Evolutionary conservation across 2,113 vertebrate genomes (phyloP).

Genomic region (Ictalurus punctatus): DNA sequence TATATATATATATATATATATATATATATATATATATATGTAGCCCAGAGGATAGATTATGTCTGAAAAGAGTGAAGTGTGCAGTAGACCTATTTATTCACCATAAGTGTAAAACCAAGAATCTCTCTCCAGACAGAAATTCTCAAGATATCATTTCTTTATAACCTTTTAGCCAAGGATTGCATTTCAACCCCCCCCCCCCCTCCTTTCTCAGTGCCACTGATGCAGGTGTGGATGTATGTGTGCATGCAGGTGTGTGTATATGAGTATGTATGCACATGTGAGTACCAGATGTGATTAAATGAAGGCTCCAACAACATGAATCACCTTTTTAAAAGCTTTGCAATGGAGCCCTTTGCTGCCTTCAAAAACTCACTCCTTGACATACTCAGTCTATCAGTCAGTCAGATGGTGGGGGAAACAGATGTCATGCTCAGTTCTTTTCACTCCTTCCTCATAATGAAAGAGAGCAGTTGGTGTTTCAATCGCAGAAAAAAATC

Average conservation of each 20-base stretch:
- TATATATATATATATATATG: too few species aligned
- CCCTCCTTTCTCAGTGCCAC: slow-evolving; percentile 48
- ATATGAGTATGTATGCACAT: slow-evolving; percentile 59
- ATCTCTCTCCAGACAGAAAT: too few species aligned
- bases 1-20: too few species aligned
- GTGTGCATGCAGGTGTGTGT: slow-evolving; percentile 73
- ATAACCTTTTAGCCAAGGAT: neutral
- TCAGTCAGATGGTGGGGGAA: slow-evolving; percentile 40
- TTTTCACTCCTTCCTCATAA: slow-evolving; percentile 46
- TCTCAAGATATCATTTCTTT: neutral
- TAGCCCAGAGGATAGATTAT: too few species aligned
- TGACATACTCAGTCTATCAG: slow-evolving; percentile 42
- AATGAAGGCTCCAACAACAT: slow-evolving; percentile 65
- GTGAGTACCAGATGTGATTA: slow-evolving; percentile 17
- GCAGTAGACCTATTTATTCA: too few species aligned
- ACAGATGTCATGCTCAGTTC: slow-evolving; percentile 42
- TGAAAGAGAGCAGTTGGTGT: slow-evolving; percentile 51
- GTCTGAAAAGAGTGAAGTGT: too few species aligned
- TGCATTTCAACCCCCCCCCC: slow-evolving; percentile 42
- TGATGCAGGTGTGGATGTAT: slow-evolving; percentile 72
- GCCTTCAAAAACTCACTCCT: slow-evolving; percentile 48
- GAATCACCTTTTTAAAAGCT: slow-evolving; percentile 67
- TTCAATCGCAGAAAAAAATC: slow-evolving; percentile 42
- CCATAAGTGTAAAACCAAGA: too few species aligned
- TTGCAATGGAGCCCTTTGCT: slow-evolving; percentile 68